Base-by-base conservation (phyloP, 1,140 invertebrate species). In the Bombus waltoni region DNA sequence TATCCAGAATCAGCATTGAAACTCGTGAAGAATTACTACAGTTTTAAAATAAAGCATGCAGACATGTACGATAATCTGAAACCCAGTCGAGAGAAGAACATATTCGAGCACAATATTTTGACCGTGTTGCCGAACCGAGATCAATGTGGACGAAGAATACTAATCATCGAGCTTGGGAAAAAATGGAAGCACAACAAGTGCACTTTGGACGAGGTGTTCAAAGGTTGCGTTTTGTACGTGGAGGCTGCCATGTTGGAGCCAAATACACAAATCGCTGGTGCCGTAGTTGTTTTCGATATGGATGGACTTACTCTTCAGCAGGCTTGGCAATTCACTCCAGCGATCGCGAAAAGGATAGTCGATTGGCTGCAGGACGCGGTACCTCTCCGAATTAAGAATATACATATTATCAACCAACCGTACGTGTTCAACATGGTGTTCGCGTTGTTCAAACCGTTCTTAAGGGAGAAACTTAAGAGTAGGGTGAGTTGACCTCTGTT, bases 351-450 rank as follows among this genome's bases (percentile, higher is more conserved):
- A 91, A 96, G 97, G 87, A 97, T 98, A 83, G 97, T 98, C 4
- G 97, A 98, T 87, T 97, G 97, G 96, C 94, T 98, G 28, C 98
- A 98, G 95, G 98, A 98, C 88, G 96, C 97, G 57, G 96, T 98
- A 76, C 98, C 98, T 0, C 93, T 98, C 9, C 96, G 98, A 89
- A 95, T 99, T 44, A 98, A 99, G 95, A 97, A 97, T 73, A 96
- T 98, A 71, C 98, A 98, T 91, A 97, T 98, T 77, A 96, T 99
- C 5, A 98, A 99, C 94, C 98, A 98, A 94, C 98, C 98, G 0
- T 97, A 97, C 88, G 96, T 98, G 73, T 98, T 98, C 95, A 98
- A 98, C 92, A 97, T 98, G 94, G 97, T 99, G 3, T 98, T 98
- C 94, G 96, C 97, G 18, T 95, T 99, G 22, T 98, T 98, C 94